A percentile compares a stretch with the other conserved stretches of the same genome.
Evolutionary conservation across 2,888 invertebrate genomes (phyloP).

Genomic region (Pherbina coryleti): DNA sequence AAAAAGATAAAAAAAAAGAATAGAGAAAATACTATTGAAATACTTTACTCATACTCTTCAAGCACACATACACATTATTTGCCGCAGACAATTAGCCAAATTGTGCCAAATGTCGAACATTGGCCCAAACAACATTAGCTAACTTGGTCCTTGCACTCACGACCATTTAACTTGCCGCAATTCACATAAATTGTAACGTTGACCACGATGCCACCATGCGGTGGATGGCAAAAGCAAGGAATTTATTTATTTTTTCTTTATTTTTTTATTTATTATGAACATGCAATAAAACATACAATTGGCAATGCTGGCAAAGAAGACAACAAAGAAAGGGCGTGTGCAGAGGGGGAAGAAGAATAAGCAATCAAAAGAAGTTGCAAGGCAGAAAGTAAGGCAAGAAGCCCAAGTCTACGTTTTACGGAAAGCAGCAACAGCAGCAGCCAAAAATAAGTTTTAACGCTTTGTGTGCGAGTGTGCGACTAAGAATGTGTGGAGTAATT

Average conservation of each 20-base stretch:
- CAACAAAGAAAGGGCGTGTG: not conserved
- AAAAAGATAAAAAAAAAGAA: too few species aligned
- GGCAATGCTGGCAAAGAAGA: not conserved
- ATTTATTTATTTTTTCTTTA: not conserved
- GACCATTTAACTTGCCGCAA: not conserved
- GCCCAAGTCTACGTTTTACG: not conserved
- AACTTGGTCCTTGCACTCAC: constrained; percentile 5
- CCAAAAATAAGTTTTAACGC: not conserved
- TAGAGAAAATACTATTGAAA: too few species aligned
- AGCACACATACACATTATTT: not conserved
- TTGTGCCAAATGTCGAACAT: not conserved
- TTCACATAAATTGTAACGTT: constrained; percentile 6
- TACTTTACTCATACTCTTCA: too few species aligned
- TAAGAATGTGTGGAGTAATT: not conserved
- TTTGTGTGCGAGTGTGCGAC: too few species aligned
- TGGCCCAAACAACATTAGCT: not conserved
- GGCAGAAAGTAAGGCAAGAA: not conserved
- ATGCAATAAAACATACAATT: constrained; percentile 8
- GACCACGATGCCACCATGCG: constrained; percentile 6
- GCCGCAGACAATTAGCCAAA: constrained; percentile 9
- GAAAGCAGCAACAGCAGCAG: not conserved
- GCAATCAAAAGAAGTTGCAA: not conserved
- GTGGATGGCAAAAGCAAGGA: not conserved
- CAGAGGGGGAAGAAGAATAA: not conserved
- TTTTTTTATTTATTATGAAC: not conserved